Conservation (phyloP, 2,113 vertebrate species). For the Panthera uncia region DNA sequence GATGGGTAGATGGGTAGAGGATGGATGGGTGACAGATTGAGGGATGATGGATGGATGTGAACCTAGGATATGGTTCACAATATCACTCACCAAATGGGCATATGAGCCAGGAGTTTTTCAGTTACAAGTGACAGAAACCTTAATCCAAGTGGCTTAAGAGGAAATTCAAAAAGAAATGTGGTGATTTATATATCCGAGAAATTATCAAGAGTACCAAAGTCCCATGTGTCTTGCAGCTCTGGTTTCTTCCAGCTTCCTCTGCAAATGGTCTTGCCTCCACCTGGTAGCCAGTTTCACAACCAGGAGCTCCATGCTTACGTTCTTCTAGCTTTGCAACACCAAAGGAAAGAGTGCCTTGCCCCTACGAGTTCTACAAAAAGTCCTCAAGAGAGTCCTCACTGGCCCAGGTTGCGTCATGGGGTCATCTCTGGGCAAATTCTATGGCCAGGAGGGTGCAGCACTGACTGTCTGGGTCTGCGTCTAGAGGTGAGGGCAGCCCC, state of each 20-base stretch:
- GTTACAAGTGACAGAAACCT: conserved; percentile 9
- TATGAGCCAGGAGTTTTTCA: neutral
- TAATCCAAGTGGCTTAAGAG: neutral
- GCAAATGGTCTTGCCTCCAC: neutral
- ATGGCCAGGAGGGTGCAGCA: neutral
- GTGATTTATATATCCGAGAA: neutral
- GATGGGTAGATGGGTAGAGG: neutral
- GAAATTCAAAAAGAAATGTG: neutral
- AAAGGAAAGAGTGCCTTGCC: neutral
- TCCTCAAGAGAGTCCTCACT: neutral
- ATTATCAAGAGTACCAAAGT: neutral
- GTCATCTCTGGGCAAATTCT: neutral
- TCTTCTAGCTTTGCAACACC: conserved; percentile 1
- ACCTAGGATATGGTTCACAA: neutral
- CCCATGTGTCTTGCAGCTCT: neutral
- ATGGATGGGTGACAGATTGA: neutral
- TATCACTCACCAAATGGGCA: neutral
- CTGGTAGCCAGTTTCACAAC: neutral
- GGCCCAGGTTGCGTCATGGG: neutral
- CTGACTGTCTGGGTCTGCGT: neutral
- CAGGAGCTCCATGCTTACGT: neutral
- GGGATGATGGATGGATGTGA: neutral
- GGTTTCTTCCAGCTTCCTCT: neutral
- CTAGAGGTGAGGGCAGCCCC: neutral
- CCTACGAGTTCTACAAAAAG: neutral